Conservation (phyloP, 2,113 vertebrate species). For the Xyrauchen texanus region DNA sequence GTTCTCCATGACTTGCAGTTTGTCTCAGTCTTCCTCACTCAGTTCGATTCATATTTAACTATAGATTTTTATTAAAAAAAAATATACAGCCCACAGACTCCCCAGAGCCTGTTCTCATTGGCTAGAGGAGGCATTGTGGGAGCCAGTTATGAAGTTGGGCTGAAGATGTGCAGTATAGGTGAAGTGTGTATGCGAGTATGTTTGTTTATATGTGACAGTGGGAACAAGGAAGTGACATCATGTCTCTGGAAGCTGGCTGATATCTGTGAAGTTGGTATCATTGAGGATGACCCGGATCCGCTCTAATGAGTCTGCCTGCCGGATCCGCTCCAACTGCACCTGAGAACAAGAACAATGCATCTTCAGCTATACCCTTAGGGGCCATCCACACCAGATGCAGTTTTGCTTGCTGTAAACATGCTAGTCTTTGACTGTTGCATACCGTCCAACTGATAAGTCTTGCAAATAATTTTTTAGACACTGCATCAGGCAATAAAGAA, state of each 20-base stretch:
- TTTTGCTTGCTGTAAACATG: no score
- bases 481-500: no score
- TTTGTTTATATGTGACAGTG: not conserved
- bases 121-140: not conserved
- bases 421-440: no score
- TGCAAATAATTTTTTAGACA: no score
- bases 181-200: slow-evolving; percentile 30
- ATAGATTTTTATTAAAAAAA: no score
- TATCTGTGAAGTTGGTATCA: slow-evolving; percentile 98
- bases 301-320: slow-evolving; percentile 94
- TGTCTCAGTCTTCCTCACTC: not conserved
- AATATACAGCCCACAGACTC: no score
- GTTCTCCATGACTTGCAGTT: slow-evolving; percentile 16
- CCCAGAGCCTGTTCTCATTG: not conserved
- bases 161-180: slow-evolving; percentile 25
- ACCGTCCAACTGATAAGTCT: no score
- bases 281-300: slow-evolving; percentile 93
- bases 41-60: not conserved
- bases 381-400: no score
- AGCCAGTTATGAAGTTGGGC: not conserved
- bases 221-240: slow-evolving; percentile 75
- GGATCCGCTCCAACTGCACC: slow-evolving; percentile 97
- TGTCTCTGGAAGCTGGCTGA: slow-evolving; percentile 99
- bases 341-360: slow-evolving; percentile 52
- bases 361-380: not conserved